Base-by-base conservation (phyloP, 2,888 invertebrate species). In the Ichneumon xanthorius region DNA sequence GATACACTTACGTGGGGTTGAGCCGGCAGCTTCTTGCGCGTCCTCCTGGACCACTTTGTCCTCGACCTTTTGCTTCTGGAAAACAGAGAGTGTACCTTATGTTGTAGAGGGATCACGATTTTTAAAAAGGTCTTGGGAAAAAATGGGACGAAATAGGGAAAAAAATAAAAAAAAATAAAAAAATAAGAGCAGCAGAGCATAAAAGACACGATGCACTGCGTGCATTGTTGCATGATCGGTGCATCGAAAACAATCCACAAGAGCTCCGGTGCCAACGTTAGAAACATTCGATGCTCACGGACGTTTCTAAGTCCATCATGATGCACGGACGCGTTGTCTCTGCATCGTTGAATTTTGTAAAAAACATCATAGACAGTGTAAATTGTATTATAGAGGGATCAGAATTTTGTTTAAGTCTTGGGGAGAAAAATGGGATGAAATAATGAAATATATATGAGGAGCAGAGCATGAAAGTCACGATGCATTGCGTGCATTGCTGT, bases 1-100 rank as follows among this genome's bases (percentile, higher is more conserved):
- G 93, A 93, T 93, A 93, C 90, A 92, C 93, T 93, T 92, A 92
- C 91, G 89, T 86, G 88, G 87, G 89, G 89, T 89, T 88, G 72
- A 89, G 86, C 45, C 45, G 16, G 87, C 85, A 89, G 88, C 88
- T 91, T 89, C 90, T 90, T 90, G 89, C 86, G 86, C 84, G 85
- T 88, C 88, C 87, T 84, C 87, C 30, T 77, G 80, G 80, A 79
- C 88, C 87, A 72, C 70, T 77, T 84, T 83, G 82, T 85, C 87
- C 87, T 87, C 87, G 84, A 82, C 82, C 83, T 81, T 88, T 89
- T 89, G 87, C 77, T 86, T 88, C 85, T 84, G 85, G 73, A 75
- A 80, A 63, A 68, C 70, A 63, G 70, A 85, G 63, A 61, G 78
- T 58, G 53, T 48, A 55, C 14, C 70, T 65, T 80, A 48, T 63